Conservation (phyloP, 2,797 vertebrate species). For the Nannoperca australis region DNA sequence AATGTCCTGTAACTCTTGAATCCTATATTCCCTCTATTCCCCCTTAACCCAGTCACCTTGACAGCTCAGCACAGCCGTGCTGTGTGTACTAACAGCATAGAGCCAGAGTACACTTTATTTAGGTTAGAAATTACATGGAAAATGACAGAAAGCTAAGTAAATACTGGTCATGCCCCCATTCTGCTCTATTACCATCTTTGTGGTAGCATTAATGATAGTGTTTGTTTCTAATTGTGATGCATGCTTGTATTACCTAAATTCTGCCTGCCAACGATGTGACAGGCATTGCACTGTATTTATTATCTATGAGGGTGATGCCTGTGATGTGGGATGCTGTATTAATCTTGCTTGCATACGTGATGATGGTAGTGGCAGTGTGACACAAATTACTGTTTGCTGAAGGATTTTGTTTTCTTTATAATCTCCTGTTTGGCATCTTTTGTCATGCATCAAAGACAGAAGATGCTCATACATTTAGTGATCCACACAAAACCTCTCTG, state of each 20-base stretch:
- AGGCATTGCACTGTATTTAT: conserved; percentile 70
- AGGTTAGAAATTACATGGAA: conserved; percentile 38
- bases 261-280: conserved; percentile 62
- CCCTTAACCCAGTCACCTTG: conserved; percentile 69
- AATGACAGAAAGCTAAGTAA: conserved; percentile 41
- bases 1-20: conserved; percentile 64
- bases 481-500: conserved; percentile 43
- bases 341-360: conserved; percentile 59
- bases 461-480: conserved; percentile 46
- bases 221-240: conserved; percentile 59
- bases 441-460: conserved; percentile 59
- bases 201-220: conserved; percentile 62
- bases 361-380: conserved; percentile 60
- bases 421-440: conserved; percentile 57
- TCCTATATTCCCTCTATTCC: conserved; percentile 46
- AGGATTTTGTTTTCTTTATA: conserved; percentile 68
- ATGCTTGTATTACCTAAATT: conserved; percentile 64
- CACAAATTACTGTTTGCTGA: conserved; percentile 70
- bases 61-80: conserved; percentile 51
- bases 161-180: conserved; percentile 31
- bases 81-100: conserved; percentile 30
- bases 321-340: conserved; percentile 67
- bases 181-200: conserved; percentile 42
- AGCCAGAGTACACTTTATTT: conserved; percentile 48
- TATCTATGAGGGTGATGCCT: conserved; percentile 67